These are phyloP conservation scores for Palythoa grandiflora DNA, from an alignment of 92 coral and sea anemone species.

Conservation along the genomic window DNA sequence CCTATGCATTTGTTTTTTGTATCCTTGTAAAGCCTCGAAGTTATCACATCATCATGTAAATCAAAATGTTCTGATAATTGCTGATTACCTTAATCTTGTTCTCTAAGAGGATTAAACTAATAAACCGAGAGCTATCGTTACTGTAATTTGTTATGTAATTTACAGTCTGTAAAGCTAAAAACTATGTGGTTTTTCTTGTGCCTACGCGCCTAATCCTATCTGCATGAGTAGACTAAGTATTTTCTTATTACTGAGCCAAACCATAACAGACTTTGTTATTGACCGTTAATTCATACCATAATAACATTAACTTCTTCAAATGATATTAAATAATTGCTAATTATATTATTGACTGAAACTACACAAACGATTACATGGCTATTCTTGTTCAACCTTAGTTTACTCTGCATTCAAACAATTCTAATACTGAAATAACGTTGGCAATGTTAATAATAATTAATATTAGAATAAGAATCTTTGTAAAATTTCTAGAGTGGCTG, in stretches of 20 bases:
- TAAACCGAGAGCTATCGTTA: neutral
- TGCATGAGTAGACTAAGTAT: neutral
- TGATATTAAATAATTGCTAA: neutral
- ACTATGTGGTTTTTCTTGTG: neutral
- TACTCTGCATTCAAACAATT: too few species aligned
- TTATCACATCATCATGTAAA: neutral
- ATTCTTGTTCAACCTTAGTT: too few species aligned
- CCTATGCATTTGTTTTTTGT: neutral
- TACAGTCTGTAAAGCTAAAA: neutral
- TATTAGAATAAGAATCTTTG: too few species aligned
- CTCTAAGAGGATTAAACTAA: neutral
- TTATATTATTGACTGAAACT: neutral
- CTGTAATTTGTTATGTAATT: neutral
- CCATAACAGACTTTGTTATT: neutral
- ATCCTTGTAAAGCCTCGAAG: neutral
- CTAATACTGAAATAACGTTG: too few species aligned
- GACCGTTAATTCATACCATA: neutral
- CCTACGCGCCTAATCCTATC: neutral
- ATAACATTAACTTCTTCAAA: neutral
- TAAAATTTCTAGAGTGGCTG: too few species aligned
- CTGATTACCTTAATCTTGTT: conserved; percentile 1
- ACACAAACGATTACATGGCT: too few species aligned
- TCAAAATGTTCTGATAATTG: neutral
- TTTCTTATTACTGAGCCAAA: neutral
- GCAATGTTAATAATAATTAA: too few species aligned